Evolutionary conservation across 2,113 vertebrate species (phyloP), one percentile per base, ranked within the genome.

Genomic region (Dryoscopus gambensis): DNA sequence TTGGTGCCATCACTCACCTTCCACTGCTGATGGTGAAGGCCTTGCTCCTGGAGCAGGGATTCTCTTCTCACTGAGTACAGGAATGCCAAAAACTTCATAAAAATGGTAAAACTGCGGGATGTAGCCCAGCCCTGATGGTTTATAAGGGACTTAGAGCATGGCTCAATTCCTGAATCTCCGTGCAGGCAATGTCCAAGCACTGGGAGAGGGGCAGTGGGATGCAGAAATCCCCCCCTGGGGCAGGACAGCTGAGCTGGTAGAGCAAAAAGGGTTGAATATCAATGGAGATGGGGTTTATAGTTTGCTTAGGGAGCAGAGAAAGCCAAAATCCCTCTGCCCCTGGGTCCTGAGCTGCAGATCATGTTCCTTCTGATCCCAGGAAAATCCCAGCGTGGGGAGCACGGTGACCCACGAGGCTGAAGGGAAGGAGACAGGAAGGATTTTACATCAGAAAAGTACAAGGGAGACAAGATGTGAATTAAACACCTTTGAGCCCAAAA

Each of bases 361-460:
- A 1, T 13, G 21, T 62, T 90, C 55, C 71, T 83, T 52, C 55
- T 21, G 59, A 84, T 86, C 44, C 27, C 35, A 30, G 75, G 62
- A 31, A 79, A 73, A 92, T 57, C 82, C 71, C 63, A 19, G 40
- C 2, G 0, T 3, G 40, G 35, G 73, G 33, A 92, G 31, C 15
- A 39, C 1, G 0, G 2, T n/a, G 68, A 59, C 28, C 78, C 62
- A 5, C 0, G 5, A 42, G 76, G 46, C 63, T 70, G 67, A 42
- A 69, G 50, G 69, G 89, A 89, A 53, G 56, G 40, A 46, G 57
- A 14, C 0, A 4, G 83, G 73, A 21, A 64, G 56, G 69, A 65
- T 84, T 95, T 94, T 30, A 53, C 35, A 39, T 60, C 37, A 53
- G 77, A 39, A 60, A 47, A 75, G 56, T 56, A 49, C 77, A 78